phyloP scores from a whole-genome alignment of 2,113 vertebrate genomes.

The Dermatemys mawii region DNA sequence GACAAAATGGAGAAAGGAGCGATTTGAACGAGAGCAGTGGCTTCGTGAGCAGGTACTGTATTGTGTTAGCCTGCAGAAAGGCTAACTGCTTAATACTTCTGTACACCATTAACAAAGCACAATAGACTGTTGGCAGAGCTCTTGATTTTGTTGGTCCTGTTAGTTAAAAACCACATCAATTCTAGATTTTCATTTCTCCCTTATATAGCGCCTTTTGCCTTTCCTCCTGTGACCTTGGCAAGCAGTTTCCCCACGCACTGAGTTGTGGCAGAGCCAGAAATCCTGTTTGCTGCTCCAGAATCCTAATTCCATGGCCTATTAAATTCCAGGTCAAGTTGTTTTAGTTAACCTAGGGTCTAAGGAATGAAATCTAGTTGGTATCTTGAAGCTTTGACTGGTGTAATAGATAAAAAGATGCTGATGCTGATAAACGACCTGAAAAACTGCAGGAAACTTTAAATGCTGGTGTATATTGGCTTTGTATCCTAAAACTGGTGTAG shows the following conservation, averaged over 20 bases:
- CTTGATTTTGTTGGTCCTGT: background rate
- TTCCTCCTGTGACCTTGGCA: background rate
- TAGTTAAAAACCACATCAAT: background rate
- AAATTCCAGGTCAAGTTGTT: background rate
- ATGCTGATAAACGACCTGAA: background rate
- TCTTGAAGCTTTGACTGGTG: background rate
- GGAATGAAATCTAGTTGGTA: background rate
- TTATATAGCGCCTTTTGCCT: background rate
- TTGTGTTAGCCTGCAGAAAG: background rate
- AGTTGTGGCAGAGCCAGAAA: background rate
- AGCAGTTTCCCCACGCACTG: background rate
- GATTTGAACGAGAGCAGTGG: slow-evolving; percentile 95
- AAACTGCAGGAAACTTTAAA: background rate
- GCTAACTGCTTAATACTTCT: background rate
- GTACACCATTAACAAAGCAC: background rate
- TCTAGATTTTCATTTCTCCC: background rate
- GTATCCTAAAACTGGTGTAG: background rate
- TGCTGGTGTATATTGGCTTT: background rate
- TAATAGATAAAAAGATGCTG: background rate
- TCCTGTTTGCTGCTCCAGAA: background rate
- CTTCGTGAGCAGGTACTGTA: slow-evolving; percentile 89
- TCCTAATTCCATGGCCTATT: background rate
- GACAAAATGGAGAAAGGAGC: slow-evolving; percentile 88
- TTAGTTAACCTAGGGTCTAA: background rate
- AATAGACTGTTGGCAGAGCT: background rate